Evolutionary conservation across 1,140 invertebrate species (phyloP).

Genomic region (Cylas formicarius): DNA sequence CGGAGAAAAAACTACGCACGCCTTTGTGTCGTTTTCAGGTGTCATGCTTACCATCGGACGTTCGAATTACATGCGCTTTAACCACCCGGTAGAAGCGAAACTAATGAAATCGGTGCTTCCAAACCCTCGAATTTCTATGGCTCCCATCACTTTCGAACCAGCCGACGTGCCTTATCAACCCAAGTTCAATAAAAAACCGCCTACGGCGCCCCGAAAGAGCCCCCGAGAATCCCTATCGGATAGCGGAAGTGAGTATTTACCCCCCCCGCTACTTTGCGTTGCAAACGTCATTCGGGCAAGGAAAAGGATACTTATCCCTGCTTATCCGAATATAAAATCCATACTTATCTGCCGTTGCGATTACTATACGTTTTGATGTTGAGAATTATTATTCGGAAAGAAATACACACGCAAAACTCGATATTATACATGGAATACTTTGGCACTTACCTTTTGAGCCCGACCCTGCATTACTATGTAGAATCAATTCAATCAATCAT

Average conservation of each 20-base stretch:
- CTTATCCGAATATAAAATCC: too few relatives aligned
- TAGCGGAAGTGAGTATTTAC: slow-evolving; percentile 41
- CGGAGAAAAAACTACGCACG: not conserved
- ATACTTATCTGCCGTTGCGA: too few relatives aligned
- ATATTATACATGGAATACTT: too few relatives aligned
- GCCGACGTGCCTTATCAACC: slow-evolving; percentile 34
- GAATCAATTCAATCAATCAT: too few relatives aligned
- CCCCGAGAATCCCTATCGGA: slow-evolving; percentile 44
- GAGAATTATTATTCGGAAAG: too few relatives aligned
- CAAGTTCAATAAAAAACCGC: slow-evolving; percentile 45
- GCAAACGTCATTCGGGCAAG: too few relatives aligned
- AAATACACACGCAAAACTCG: too few relatives aligned
- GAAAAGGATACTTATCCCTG: too few relatives aligned
- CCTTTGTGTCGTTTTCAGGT: slow-evolving; percentile 47
- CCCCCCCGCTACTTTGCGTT: too few relatives aligned
- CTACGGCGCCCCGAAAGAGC: slow-evolving; percentile 43
- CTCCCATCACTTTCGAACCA: slow-evolving; percentile 53
- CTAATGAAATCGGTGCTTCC: slow-evolving; percentile 74
- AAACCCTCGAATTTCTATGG: slow-evolving; percentile 68
- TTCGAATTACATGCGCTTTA: slow-evolving; percentile 83
- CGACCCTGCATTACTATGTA: too few relatives aligned
- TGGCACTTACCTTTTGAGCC: too few relatives aligned
- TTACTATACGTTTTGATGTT: too few relatives aligned
- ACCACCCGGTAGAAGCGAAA: slow-evolving; percentile 80
- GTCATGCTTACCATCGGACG: slow-evolving; percentile 81